Conservation (phyloP, 2,888 invertebrate species). For the Polyommatus icarus region DNA sequence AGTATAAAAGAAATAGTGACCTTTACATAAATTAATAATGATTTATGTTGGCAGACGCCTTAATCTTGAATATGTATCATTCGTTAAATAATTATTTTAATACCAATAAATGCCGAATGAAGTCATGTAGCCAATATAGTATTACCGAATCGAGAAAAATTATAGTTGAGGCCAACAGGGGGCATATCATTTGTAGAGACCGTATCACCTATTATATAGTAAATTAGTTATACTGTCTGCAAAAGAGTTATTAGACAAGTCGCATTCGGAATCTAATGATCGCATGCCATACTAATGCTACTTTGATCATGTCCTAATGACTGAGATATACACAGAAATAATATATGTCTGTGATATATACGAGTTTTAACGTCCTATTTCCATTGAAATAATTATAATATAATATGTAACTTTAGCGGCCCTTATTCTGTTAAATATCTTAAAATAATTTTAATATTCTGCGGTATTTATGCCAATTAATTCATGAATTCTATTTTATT, state of each 20-base stretch:
- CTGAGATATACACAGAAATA: too few relatives aligned
- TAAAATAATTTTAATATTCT: too few relatives aligned
- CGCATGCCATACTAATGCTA: background rate
- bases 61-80: slow-evolving; percentile 7
- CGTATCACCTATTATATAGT: background rate
- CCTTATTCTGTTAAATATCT: too few relatives aligned
- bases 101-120: slow-evolving; percentile 10
- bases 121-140: background rate
- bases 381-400: too few relatives aligned
- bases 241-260: too few relatives aligned
- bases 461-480: too few relatives aligned
- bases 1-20: slow-evolving; percentile 7
- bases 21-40: background rate
- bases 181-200: background rate
- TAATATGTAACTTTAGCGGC: too few relatives aligned
- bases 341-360: too few relatives aligned
- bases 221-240: background rate
- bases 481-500: too few relatives aligned
- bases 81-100: background rate
- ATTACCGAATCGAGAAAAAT: background rate
- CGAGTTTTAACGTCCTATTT: background rate
- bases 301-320: background rate
- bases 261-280: background rate
- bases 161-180: background rate
- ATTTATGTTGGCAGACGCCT: background rate